Percentiles rank a stretch among this genome's conserved stretches.
Conservation (phyloP, 2,888 invertebrate species). For the Cremastobaeus sp. region DNA sequence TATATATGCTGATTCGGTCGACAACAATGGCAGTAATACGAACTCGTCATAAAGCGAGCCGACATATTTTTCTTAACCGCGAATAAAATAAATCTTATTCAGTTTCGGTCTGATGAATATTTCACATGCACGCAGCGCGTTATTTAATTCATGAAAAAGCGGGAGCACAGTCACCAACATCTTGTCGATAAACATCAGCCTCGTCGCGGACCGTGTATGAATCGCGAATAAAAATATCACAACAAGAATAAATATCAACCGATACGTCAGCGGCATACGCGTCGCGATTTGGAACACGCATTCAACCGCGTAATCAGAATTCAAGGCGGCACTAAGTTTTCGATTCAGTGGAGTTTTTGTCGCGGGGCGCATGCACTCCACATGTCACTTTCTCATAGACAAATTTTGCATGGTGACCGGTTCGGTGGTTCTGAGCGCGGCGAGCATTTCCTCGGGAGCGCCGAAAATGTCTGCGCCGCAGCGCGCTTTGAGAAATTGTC, state of each 20-base stretch:
- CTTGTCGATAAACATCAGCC: constrained; percentile 16
- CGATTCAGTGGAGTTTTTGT: constrained; percentile 34
- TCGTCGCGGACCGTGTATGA: background rate
- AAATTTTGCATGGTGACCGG: constrained; percentile 33
- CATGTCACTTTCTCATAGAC: constrained; percentile 41
- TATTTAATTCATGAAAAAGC: background rate
- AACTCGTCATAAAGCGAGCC: background rate
- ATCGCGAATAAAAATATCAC: constrained; percentile 7
- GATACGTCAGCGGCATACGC: constrained; percentile 19
- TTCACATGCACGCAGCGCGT: constrained; percentile 1
- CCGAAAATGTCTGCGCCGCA: constrained; percentile 43
- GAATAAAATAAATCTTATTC: constrained; percentile 1
- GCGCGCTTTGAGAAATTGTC: constrained; percentile 59
- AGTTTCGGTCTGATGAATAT: background rate
- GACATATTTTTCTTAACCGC: background rate
- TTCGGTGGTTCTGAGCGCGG: constrained; percentile 33
- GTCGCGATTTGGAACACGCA: constrained; percentile 17
- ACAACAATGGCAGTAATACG: background rate
- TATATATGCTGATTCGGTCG: no score
- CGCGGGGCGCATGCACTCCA: constrained; percentile 6
- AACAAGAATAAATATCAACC: constrained; percentile 13
- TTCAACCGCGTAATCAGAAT: constrained; percentile 35
- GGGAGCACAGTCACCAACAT: constrained; percentile 4
- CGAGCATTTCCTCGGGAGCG: constrained; percentile 34
- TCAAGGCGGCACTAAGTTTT: constrained; percentile 31